These are phyloP conservation scores for Caranx ignobilis DNA, from an alignment of 2,113 vertebrate species.

Conservation along the genomic window DNA sequence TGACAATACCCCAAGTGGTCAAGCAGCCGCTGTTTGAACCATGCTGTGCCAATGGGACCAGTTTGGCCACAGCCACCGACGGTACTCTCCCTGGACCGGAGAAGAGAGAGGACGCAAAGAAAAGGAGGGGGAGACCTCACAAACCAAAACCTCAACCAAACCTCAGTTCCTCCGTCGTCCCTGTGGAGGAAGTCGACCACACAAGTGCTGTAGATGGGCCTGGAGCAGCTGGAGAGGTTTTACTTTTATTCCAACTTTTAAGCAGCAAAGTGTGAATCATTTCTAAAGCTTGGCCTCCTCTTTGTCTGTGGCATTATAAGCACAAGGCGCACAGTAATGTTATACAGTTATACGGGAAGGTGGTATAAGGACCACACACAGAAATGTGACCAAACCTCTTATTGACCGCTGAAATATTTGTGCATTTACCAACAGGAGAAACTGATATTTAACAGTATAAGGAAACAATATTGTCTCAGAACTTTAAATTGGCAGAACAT, in stretches of 20 bases:
- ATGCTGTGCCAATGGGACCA: conserved; percentile 85
- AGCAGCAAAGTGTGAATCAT: neutral
- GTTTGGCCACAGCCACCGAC: conserved; percentile 57
- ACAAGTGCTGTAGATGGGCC: conserved; percentile 23
- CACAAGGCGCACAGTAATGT: neutral
- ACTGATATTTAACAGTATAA: too few species aligned
- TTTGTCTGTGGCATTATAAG: neutral
- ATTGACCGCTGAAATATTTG: too few species aligned
- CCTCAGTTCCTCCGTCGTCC: conserved; percentile 12
- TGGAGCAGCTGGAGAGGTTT: conserved; percentile 65
- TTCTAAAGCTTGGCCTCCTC: neutral
- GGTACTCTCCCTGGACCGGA: conserved; percentile 54
- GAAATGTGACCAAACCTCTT: too few species aligned
- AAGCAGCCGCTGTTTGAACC: conserved; percentile 87
- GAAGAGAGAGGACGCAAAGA: conserved; percentile 81
- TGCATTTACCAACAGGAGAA: too few species aligned
- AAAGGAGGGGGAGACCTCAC: conserved; percentile 81
- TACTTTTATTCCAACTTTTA: conserved; percentile 10
- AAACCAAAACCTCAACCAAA: conserved; percentile 58
- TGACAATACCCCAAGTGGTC: conserved; percentile 93
- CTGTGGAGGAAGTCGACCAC: conserved; percentile 24
- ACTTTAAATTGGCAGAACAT: neutral
- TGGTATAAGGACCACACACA: too few species aligned
- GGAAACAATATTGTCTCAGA: too few species aligned
- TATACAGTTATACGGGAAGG: too few species aligned